Evolutionary conservation across 2,888 invertebrate species (phyloP), one percentile per base, ranked within the genome.

Genomic region (Mayetiola destructor): DNA sequence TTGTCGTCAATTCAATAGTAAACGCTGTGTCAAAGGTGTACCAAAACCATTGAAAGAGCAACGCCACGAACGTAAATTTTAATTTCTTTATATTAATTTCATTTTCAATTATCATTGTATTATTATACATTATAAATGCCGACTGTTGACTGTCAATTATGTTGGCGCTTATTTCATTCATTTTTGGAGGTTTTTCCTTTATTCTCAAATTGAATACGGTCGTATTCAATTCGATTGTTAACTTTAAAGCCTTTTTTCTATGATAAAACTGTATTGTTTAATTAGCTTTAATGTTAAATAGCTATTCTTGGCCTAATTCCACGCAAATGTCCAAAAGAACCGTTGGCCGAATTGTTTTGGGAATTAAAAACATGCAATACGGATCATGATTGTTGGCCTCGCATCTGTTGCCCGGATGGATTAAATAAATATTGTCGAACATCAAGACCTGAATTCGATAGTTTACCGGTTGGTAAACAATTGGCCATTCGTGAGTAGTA

Each of bases 331-430:
- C 85, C 86, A 0, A 68, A 73, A 29, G 74, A 81, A 55, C 82
- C 84, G 2, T 70, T 86, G 18, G 82, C 84, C 0, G 85, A 86
- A 70, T 72, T 83, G 12, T 75, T 82, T 63, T 80, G 84, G 67
- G 81, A 84, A 59, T 77, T 85, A 16, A 80, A 82, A 67, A 76
- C 80, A 58, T 87, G 87, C 65, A 73, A 75, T 62, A 73, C 73
- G 0, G 86, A 87, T 65, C 70, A 75, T 16, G 85, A 87, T 64
- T 87, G 87, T 68, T 80, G 82, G 77, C 83, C 85, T 14, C 75
- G 86, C 27, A 78, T 87, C 58, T 87, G 87, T 68, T 87, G 87
- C 62, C 83, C 84, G 0, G 86, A 85, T 67, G 80, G 77, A 62
- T 70, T 70, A 2, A 78, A 78, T 56, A 80, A 80, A 61, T 86